Evolutionary conservation across 2,888 invertebrate genomes (phyloP).

Genomic region (Bugula neritina): DNA sequence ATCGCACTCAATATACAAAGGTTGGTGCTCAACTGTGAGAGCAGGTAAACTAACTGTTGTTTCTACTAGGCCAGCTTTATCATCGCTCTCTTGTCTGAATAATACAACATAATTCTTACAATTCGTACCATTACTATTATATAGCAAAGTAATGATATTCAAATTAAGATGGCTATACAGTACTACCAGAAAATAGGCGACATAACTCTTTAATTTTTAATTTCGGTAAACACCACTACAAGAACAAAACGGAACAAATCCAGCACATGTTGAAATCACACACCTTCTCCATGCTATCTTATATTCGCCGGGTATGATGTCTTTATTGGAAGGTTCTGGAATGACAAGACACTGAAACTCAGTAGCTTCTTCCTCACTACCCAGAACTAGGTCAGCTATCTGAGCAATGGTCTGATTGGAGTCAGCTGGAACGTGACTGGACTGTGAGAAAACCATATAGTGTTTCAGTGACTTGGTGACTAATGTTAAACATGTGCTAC

Average conservation of each 20-base stretch:
- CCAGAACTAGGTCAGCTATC: slow-evolving; percentile 1
- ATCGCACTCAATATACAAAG: slow-evolving; percentile 50
- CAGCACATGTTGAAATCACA: too few relatives aligned
- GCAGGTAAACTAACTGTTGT: slow-evolving; percentile 47
- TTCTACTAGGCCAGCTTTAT: neutral
- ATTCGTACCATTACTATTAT: too few relatives aligned
- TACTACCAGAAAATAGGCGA: too few relatives aligned
- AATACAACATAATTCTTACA: too few relatives aligned
- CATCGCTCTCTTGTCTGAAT: too few relatives aligned
- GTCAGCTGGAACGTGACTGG: neutral
- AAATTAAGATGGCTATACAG: too few relatives aligned
- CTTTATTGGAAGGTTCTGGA: neutral
- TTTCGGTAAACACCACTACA: too few relatives aligned
- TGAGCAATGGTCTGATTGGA: neutral
- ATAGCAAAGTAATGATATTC: too few relatives aligned
- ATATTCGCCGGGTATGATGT: slow-evolving; percentile 10
- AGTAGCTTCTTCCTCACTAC: slow-evolving; percentile 4
- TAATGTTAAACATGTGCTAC: too few relatives aligned
- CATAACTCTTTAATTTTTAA: too few relatives aligned
- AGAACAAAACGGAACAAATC: too few relatives aligned
- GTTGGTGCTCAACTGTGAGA: slow-evolving; percentile 48
- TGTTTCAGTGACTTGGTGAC: neutral
- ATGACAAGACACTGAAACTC: slow-evolving; percentile 13
- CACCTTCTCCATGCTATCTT: slow-evolving; percentile 17
- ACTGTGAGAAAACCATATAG: neutral